A percentile compares a stretch with the other conserved stretches of the same genome.
Conservation (phyloP, 2,797 vertebrate species). For the Syngnathus rostellatus region DNA sequence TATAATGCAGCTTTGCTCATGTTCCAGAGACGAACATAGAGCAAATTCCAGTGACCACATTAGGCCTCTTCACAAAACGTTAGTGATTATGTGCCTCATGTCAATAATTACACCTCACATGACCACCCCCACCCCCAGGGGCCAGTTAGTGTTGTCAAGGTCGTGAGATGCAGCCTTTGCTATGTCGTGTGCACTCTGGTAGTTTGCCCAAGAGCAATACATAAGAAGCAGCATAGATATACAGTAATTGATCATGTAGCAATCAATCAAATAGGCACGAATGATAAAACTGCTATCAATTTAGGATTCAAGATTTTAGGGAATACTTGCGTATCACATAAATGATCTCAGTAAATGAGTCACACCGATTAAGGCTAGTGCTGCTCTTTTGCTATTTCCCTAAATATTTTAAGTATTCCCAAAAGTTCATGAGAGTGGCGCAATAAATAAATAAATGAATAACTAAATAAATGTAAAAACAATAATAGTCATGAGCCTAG, state of each 20-base stretch:
- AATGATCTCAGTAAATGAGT: neutral
- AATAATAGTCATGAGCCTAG: neutral
- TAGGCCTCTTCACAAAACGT: neutral
- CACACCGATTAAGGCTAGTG: neutral
- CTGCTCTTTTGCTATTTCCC: neutral
- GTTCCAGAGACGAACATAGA: neutral
- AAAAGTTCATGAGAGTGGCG: no score
- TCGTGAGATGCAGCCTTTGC: constrained; percentile 15
- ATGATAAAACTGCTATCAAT: neutral
- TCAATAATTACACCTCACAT: constrained; percentile 27
- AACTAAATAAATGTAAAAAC: neutral
- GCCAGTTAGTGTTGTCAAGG: neutral
- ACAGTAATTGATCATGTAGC: neutral
- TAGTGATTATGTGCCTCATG: constrained; percentile 10
- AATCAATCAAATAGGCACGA: neutral
- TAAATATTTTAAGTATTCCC: neutral
- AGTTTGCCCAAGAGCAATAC: neutral
- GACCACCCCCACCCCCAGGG: constrained; percentile 12
- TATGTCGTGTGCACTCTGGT: neutral
- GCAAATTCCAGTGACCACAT: neutral
- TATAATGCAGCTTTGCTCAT: neutral
- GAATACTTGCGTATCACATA: neutral
- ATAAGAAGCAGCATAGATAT: neutral
- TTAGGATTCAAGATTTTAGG: neutral
- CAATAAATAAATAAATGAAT: neutral